Conservation (phyloP, 1,140 invertebrate species). For the Oscheius sp. region DNA sequence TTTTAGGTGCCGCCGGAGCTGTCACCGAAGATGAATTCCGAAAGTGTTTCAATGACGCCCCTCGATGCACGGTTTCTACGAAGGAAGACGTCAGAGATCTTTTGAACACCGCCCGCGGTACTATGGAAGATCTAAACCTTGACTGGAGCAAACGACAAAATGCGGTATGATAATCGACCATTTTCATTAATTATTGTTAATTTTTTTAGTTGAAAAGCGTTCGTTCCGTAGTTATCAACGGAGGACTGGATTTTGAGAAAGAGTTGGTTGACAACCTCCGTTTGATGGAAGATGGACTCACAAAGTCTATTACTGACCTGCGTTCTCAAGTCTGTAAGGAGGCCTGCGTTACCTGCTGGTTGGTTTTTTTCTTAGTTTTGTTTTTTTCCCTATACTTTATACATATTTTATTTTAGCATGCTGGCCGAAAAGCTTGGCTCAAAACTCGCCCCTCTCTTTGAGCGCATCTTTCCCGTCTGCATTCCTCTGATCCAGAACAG, state of each 20-base stretch:
- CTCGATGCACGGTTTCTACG: not conserved
- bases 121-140: not conserved
- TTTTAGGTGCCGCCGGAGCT: not conserved
- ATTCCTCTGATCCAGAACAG: not conserved
- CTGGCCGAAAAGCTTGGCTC: not conserved
- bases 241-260: slow-evolving; percentile 2
- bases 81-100: not conserved
- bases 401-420: not conserved
- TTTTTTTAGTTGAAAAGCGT: not conserved
- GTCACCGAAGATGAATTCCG: slow-evolving; percentile 9
- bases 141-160: slow-evolving; percentile 16
- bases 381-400: not conserved
- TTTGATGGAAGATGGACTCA: not conserved
- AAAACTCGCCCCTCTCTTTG: not conserved
- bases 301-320: not conserved
- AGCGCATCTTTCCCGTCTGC: not conserved
- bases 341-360: slow-evolving; percentile 9
- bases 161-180: not conserved
- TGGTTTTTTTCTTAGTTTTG: not conserved
- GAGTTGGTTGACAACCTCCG: not conserved
- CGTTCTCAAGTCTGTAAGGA: slow-evolving; percentile 11
- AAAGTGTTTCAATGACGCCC: not conserved
- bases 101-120: not conserved
- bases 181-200: not conserved
- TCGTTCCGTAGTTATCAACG: slow-evolving; percentile 4